A percentile compares a stretch with the other conserved stretches of the same genome.
Evolutionary conservation across 2,113 vertebrate genomes (phyloP).

Genomic region (Phycodurus eques): DNA sequence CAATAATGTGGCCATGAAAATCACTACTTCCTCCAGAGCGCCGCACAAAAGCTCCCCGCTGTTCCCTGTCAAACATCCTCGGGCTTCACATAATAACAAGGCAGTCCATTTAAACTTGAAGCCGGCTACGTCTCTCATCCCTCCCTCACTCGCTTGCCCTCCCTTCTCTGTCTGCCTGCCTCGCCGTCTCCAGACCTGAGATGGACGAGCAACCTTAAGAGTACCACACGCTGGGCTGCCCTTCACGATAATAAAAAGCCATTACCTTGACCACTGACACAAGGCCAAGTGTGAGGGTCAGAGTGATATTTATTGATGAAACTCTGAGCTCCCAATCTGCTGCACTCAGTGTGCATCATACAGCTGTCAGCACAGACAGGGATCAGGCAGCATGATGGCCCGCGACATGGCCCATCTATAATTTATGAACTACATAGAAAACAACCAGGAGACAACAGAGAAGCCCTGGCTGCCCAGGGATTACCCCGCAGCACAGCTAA

Average conservation of each 20-base stretch:
- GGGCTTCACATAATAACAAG: conserved; percentile 71
- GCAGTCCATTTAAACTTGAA: conserved; percentile 72
- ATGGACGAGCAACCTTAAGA: conserved; percentile 82
- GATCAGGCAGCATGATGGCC: conserved; percentile 84
- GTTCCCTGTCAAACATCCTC: conserved; percentile 70
- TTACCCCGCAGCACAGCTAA: conserved; percentile 74
- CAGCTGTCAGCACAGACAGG: conserved; percentile 95
- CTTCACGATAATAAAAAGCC: conserved; percentile 90
- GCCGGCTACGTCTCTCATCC: conserved; percentile 49
- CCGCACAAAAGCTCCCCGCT: conserved; percentile 65
- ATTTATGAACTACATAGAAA: conserved; percentile 96
- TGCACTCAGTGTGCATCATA: conserved; percentile 97
- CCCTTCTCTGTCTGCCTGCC: conserved; percentile 52
- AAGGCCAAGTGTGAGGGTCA: conserved; percentile 90
- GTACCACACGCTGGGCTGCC: conserved; percentile 81
- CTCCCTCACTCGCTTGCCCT: conserved; percentile 33
- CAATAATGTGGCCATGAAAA: conserved; percentile 73
- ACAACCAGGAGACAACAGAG: conserved; percentile 87
- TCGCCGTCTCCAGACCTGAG: conserved; percentile 73
- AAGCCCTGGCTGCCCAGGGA: conserved; percentile 72
- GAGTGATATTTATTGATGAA: conserved; percentile 99
- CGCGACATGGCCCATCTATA: conserved; percentile 96
- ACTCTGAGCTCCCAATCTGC: conserved; percentile 98
- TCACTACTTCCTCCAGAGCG: conserved; percentile 64
- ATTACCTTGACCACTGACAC: conserved; percentile 97